Evolutionary conservation across 2,113 vertebrate genomes (phyloP), one percentile per base, ranked within the genome.

Genomic region (Poeciliopsis prolifica): DNA sequence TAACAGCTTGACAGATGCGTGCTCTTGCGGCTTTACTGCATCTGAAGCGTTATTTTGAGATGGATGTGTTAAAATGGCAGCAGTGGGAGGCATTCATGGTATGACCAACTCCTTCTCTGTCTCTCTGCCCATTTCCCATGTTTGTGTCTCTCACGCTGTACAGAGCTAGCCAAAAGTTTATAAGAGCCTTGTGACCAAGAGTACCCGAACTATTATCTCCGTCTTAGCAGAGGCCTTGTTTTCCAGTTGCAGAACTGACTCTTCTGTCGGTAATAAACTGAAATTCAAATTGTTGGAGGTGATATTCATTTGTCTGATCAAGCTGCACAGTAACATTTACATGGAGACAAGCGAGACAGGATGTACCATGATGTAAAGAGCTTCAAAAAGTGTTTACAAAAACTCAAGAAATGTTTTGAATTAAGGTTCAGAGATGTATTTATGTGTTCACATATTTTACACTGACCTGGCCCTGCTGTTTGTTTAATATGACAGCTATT

Each of bases 171-270:
- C 8, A 54, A 68, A 31, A 29, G 58, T 89, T 92, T 85, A 91
- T 80, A 40, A 79, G 78, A 93, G 78, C 81, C 89, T 81, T 87
- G 91, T 92, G 90, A 93, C 90, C 84, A 68, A 65, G 65, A 79
- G 82, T 77, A 30, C 75, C 82, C 31, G 33, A 78, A 64, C 78
- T 75, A 87, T 89, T 88, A 82, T 33, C 60, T 51, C 17, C 0
- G 11, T 68, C 79, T 58, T n/a, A 35, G 11, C 1, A 28, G 31
- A 33, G 51, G 48, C 28, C 60, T 68, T 70, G 28, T 68, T 68
- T 42, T 54, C 64, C n/a, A 33, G 58, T 66, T 35, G 30, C n/a
- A 17, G 2, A 6, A 2, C 2, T 28, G 65, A 67, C 15, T 26
- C 24, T 63, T 14, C 33, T 62, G 8, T 51, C 30, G 51, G 9